phyloP scores from a whole-genome alignment of 2,113 vertebrate species.

The Peucedramus taeniatus region DNA sequence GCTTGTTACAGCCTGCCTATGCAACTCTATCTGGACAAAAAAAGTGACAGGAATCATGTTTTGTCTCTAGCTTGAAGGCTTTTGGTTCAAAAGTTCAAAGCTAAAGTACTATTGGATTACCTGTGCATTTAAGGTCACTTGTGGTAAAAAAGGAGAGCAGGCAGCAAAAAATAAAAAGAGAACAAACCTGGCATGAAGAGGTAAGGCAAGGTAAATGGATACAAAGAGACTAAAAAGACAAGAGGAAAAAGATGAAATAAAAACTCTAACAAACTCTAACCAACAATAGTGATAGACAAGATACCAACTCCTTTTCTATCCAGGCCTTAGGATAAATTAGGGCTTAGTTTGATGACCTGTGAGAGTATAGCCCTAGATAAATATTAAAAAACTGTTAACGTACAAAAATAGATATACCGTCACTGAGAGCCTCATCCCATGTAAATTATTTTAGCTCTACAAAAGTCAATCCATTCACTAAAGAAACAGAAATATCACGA shows the following conservation, averaged over 20 bases:
- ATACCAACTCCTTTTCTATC: neutral
- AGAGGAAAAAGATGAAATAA: neutral
- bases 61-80: neutral
- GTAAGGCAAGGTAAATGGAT: neutral
- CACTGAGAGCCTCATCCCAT: neutral
- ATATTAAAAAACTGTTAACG: accelerated
- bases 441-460: neutral
- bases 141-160: neutral
- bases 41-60: neutral
- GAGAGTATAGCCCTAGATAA: neutral
- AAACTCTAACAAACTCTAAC: neutral
- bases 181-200: neutral
- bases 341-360: neutral
- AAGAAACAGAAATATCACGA: neutral
- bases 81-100: neutral
- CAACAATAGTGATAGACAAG: neutral
- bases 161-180: neutral
- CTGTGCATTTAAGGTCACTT: neutral
- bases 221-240: neutral
- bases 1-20: neutral
- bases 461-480: neutral
- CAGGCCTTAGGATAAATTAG: neutral
- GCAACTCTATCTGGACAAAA: neutral
- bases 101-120: neutral
- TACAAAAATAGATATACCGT: neutral